Conservation (phyloP, 2,888 invertebrate genomes). For the Oscheius onirici region DNA sequence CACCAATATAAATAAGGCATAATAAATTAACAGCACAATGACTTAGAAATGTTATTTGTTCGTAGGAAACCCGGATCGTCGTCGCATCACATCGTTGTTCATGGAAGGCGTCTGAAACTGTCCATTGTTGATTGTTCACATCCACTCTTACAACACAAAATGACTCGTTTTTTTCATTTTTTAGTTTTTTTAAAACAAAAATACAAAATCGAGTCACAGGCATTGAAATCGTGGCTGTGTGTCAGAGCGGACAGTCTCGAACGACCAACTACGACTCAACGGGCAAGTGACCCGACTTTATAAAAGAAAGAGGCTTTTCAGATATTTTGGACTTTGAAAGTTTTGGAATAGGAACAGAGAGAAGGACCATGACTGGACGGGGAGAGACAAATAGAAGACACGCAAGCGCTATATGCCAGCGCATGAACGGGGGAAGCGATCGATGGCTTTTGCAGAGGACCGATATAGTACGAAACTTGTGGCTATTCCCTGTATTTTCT, state of each 20-base stretch:
- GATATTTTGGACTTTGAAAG: background rate
- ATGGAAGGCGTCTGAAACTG: constrained; percentile 17
- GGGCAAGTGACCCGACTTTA: constrained; percentile 3
- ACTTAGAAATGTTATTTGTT: background rate
- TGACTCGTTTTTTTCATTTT: constrained; percentile 8
- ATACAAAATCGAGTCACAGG: constrained; percentile 16
- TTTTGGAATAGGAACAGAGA: background rate
- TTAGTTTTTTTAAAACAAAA: background rate
- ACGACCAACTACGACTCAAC: constrained; percentile 22
- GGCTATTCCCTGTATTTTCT: too few relatives aligned
- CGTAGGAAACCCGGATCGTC: constrained; percentile 25
- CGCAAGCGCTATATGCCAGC: too few relatives aligned
- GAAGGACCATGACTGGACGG: background rate
- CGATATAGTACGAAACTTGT: too few relatives aligned
- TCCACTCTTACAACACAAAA: constrained; percentile 2
- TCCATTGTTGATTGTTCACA: background rate
- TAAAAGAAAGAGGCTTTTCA: too few relatives aligned
- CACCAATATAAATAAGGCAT: constrained; percentile 3
- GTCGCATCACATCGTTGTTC: constrained; percentile 17
- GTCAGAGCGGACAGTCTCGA: constrained; percentile 22
- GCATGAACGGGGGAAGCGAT: too few relatives aligned
- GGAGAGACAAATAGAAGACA: background rate
- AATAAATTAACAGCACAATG: background rate
- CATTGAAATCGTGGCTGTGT: constrained; percentile 19
- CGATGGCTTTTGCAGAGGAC: too few relatives aligned